A percentile compares a stretch with the other conserved stretches of the same genome.
Conservation (phyloP, 2,888 invertebrate genomes). For the Cancer borealis region DNA sequence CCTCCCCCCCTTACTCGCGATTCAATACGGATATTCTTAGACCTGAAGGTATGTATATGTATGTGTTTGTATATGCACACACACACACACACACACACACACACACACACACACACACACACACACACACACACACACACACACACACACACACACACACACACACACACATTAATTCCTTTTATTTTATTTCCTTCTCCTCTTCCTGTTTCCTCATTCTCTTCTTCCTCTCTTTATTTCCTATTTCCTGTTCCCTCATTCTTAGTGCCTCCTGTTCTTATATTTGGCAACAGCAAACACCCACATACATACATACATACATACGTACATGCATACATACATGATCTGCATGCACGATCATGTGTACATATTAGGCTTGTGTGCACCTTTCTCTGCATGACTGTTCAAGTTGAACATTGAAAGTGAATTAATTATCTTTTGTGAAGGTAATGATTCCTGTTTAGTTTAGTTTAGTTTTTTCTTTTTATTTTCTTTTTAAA, state of each 20-base stretch:
- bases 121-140: not conserved
- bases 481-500: too few species aligned
- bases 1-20: constrained; percentile 91
- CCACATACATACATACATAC: not conserved
- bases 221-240: too few species aligned
- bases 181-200: too few species aligned
- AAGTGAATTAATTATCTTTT: too few species aligned
- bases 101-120: not conserved
- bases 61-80: constrained; percentile 72
- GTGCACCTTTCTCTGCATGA: not conserved
- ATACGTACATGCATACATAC: too few species aligned
- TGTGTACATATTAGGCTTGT: not conserved
- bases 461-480: too few species aligned
- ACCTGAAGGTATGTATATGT: constrained; percentile 86
- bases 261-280: not conserved
- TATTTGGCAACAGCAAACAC: not conserved
- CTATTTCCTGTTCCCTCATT: too few species aligned
- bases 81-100: not conserved
- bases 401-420: not conserved
- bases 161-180: not conserved
- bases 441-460: too few species aligned
- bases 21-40: constrained; percentile 85
- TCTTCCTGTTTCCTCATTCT: too few species aligned
- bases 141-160: not conserved
- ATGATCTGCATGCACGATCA: not conserved